Conservation (phyloP, 2,797 vertebrate genomes). For the Varecia variegata region DNA sequence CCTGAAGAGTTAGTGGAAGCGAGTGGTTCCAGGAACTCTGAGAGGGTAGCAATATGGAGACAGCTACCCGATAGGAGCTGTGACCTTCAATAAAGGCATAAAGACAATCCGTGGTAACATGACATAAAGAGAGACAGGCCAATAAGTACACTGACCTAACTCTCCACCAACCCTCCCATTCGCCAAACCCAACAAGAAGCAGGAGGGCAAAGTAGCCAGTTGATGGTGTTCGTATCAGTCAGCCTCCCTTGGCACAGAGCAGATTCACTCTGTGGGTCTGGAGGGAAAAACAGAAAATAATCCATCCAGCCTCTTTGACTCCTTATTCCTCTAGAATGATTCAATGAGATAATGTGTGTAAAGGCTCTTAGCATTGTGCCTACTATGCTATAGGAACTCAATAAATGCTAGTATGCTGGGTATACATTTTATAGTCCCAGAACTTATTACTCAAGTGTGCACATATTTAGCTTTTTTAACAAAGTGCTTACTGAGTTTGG, state of each 20-base stretch:
- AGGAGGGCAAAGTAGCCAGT: not conserved
- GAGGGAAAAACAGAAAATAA: not conserved
- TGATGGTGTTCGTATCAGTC: not conserved
- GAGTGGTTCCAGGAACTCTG: not conserved
- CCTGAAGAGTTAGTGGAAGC: not conserved
- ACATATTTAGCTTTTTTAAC: not conserved
- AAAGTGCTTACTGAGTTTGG: not conserved
- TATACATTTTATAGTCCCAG: not conserved
- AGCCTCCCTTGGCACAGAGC: not conserved
- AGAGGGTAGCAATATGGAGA: not conserved
- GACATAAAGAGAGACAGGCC: not conserved
- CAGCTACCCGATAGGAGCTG: not conserved
- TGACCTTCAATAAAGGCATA: not conserved
- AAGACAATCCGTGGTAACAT: not conserved
- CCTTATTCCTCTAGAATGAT: not conserved
- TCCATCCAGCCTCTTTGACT: not conserved
- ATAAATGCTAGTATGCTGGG: not conserved
- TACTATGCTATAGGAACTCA: not conserved
- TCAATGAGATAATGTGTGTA: not conserved
- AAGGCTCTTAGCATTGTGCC: not conserved
- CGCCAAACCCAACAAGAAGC: not conserved
- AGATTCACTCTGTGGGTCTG: too few species aligned
- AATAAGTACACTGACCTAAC: too few species aligned
- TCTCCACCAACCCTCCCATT: not conserved
- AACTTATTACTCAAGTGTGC: not conserved